phyloP scores from a whole-genome alignment of 2,888 invertebrate genomes.

The Choreutis nemorana region DNA sequence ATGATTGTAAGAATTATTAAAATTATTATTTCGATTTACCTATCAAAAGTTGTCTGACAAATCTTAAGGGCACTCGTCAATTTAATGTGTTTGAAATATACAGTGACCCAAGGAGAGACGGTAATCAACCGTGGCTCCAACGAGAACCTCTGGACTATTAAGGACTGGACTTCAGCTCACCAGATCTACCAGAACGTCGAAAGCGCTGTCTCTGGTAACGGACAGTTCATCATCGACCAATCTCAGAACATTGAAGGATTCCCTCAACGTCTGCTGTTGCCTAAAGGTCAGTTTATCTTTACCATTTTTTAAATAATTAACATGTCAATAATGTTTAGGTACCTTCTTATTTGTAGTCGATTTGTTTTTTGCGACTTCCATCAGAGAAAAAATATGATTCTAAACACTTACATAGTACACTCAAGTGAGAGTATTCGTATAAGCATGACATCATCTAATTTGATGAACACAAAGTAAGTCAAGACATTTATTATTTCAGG shows the following conservation, averaged over 20 bases:
- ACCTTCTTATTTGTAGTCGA: too few species aligned
- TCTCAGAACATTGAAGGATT: conserved; percentile 63
- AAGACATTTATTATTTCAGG: conserved; percentile 23
- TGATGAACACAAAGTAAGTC: too few species aligned
- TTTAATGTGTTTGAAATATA: not conserved
- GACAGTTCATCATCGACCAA: conserved; percentile 48
- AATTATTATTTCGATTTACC: not conserved
- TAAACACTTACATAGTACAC: too few species aligned
- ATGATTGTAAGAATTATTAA: conserved; percentile 49
- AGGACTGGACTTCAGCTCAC: conserved; percentile 54
- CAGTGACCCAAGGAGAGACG: conserved; percentile 50
- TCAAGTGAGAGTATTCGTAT: too few species aligned
- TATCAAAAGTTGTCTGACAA: too few species aligned
- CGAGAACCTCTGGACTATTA: conserved; percentile 63
- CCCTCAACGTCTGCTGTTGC: conserved; percentile 70
- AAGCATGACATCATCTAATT: too few species aligned
- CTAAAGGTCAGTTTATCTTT: conserved; percentile 59
- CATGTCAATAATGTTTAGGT: too few species aligned
- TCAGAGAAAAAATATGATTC: too few species aligned
- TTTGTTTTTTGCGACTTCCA: too few species aligned
- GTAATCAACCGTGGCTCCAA: conserved; percentile 64
- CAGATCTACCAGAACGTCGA: conserved; percentile 52
- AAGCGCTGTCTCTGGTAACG: conserved; percentile 48
- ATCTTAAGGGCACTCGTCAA: not conserved
- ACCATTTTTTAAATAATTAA: too few species aligned